These are phyloP conservation scores for Orchesella cincta DNA, from an alignment of 1,140 invertebrate genomes.

Conservation along the genomic window DNA sequence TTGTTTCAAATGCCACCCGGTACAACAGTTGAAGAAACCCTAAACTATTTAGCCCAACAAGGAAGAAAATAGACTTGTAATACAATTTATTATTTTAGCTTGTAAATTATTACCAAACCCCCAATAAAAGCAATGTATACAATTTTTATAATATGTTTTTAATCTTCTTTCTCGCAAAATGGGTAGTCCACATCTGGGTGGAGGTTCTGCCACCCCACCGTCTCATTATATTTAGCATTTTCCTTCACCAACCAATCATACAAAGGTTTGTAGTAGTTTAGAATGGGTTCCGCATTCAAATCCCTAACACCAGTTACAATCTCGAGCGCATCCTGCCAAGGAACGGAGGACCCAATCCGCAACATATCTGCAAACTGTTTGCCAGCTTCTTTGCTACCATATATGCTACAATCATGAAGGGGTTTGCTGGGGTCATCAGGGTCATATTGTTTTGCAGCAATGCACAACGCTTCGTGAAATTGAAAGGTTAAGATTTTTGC, in stretches of 20 bases:
- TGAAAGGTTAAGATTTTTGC: too few species aligned
- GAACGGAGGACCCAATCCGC: slow-evolving; percentile 77
- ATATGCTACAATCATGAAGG: slow-evolving; percentile 88
- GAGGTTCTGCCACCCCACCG: slow-evolving; percentile 42
- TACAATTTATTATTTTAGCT: too few species aligned
- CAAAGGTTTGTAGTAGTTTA: slow-evolving; percentile 84
- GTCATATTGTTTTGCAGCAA: slow-evolving; percentile 75
- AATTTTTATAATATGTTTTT: too few species aligned
- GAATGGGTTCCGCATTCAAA: slow-evolving; percentile 77
- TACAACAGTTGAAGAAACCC: slow-evolving; percentile 6
- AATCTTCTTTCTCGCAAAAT: too few species aligned
- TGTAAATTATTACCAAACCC: too few species aligned
- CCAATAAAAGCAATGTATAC: too few species aligned
- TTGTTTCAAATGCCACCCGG: not conserved
- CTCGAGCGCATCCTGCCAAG: slow-evolving; percentile 81
- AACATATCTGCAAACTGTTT: slow-evolving; percentile 75
- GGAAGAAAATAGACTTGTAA: too few species aligned
- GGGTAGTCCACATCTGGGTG: too few species aligned
- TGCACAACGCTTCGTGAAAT: slow-evolving; percentile 82
- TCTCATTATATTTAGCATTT: slow-evolving; percentile 13
- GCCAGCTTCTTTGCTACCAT: slow-evolving; percentile 75
- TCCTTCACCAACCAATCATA: slow-evolving; percentile 31
- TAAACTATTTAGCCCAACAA: not conserved
- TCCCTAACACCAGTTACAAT: slow-evolving; percentile 71
- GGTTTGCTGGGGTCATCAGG: slow-evolving; percentile 65